Base-by-base conservation (phyloP, 2,113 vertebrate species). In the Salminus brasiliensis region DNA sequence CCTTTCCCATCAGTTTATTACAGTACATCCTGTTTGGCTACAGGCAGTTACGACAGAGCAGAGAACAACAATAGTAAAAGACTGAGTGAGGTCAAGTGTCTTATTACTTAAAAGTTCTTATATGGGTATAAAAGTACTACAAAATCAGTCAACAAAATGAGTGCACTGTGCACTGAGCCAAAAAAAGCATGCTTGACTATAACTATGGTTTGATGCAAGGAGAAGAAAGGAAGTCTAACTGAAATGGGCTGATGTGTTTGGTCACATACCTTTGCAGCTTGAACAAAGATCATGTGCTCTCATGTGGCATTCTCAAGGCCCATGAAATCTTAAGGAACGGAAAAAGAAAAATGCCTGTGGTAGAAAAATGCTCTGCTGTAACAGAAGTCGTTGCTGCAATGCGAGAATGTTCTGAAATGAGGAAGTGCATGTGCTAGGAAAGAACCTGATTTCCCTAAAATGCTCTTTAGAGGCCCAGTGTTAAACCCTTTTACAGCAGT, bases 401-500 rank as follows among this genome's bases (percentile, higher is more conserved):
- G 18, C 52, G 30, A 45, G 66, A 76, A 43, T 29, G 6, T 66
- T 47, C 55, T 52, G 4, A 45, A 45, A 81, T 73, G 78, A 81
- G 83, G 81, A 87, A 87, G 32, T 62, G 18, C 27, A 10, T 39
- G n/a, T 53, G 69, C 34, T 32, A n/a, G 71, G 79, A 85, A 87
- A 83, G 41, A 75, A 83, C 83, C 62, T 29, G 39, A 75, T 74
- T 77, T 69, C 45, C 47, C 71, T 78, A 30, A 78, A 84, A 70
- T 10, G 32, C 18, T 74, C 30, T 57, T 13, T 45, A 60, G 66
- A 18, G 13, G 25, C 3, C 7, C 52, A 30, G 34, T 32, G 59
- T 69, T 60, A 36, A 7, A 79, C 16, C 23, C 34, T 45, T 9
- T 32, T 32, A 65, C 68, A 66, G 62, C 25, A 79, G 63, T 52